These are phyloP conservation scores for Peromyscus nudipes DNA, from an alignment of 2,797 vertebrate species.

Conservation along the genomic window DNA sequence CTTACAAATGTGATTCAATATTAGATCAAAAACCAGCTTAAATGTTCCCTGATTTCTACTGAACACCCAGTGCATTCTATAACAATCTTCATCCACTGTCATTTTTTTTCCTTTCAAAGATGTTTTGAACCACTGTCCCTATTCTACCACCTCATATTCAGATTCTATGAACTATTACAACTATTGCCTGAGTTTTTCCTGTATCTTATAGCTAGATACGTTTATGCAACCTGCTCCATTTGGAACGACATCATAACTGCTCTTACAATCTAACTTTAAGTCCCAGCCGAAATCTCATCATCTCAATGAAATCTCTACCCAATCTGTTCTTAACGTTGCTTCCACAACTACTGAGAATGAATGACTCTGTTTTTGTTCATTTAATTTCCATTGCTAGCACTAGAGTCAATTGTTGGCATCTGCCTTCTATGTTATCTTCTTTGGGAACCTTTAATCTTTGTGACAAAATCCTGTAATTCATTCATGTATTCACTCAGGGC, in stretches of 20 bases:
- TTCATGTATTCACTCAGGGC: neutral
- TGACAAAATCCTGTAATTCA: slow-evolving; percentile 9
- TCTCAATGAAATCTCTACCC: neutral
- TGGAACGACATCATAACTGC: neutral
- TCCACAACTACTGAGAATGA: neutral
- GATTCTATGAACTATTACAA: neutral
- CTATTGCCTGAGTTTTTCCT: neutral
- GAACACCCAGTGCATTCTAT: neutral
- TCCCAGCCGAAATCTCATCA: neutral
- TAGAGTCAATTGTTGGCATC: neutral
- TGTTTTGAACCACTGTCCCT: neutral
- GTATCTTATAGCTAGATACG: neutral
- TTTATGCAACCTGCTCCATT: neutral
- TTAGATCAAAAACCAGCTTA: neutral
- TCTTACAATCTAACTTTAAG: neutral
- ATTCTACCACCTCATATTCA: neutral
- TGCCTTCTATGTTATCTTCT: slow-evolving; percentile 39
- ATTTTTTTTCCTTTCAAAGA: neutral
- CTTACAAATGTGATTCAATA: neutral
- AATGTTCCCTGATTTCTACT: neutral
- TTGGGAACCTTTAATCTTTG: neutral
- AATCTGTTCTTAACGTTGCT: neutral
- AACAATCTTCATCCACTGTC: neutral
- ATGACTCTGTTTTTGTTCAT: neutral
- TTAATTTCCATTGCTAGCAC: neutral